Evolutionary conservation across 2,113 vertebrate genomes (phyloP).

Genomic region (Pungitius pungitius): DNA sequence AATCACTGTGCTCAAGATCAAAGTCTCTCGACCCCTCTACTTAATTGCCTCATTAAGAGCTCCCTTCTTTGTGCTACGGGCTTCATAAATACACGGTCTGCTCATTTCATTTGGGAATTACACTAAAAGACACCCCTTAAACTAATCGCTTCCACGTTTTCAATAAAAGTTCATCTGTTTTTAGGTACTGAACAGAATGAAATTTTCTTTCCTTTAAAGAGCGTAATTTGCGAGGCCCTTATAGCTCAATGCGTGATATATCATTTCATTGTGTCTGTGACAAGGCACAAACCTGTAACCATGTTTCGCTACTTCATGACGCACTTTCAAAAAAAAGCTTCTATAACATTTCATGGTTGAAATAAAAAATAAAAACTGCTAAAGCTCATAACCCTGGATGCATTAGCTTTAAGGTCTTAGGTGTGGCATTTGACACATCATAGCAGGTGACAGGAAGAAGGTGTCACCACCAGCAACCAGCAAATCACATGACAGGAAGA

Average conservation of each 20-base stretch:
- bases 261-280: slow-evolving; percentile 73
- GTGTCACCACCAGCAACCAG: slow-evolving; percentile 74
- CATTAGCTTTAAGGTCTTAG: slow-evolving; percentile 62
- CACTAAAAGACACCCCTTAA: slow-evolving; percentile 92
- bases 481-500: slow-evolving; percentile 77
- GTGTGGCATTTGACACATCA: slow-evolving; percentile 77
- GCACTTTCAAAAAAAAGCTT: slow-evolving; percentile 44
- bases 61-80: slow-evolving; percentile 86
- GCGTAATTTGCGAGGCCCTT: slow-evolving; percentile 67
- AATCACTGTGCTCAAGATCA: slow-evolving; percentile 99
- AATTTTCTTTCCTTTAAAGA: slow-evolving; percentile 72
- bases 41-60: slow-evolving; percentile 99
- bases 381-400: slow-evolving; percentile 41
- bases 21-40: slow-evolving; percentile 91
- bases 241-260: slow-evolving; percentile 75
- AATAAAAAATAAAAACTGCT: not conserved
- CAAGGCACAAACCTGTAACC: slow-evolving; percentile 57
- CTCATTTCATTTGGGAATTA: slow-evolving; percentile 95
- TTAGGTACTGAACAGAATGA: slow-evolving; percentile 80
- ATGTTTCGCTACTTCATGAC: slow-evolving; percentile 62
- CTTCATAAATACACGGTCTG: slow-evolving; percentile 91
- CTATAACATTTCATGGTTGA: slow-evolving; percentile 35
- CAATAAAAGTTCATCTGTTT: slow-evolving; percentile 85
- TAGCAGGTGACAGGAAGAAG: slow-evolving; percentile 79
- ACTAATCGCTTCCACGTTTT: slow-evolving; percentile 98